Percentiles rank a stretch among this genome's conserved stretches.
Evolutionary conservation across 2,113 vertebrate species (phyloP).

Genomic region (Pampusana beccarii): DNA sequence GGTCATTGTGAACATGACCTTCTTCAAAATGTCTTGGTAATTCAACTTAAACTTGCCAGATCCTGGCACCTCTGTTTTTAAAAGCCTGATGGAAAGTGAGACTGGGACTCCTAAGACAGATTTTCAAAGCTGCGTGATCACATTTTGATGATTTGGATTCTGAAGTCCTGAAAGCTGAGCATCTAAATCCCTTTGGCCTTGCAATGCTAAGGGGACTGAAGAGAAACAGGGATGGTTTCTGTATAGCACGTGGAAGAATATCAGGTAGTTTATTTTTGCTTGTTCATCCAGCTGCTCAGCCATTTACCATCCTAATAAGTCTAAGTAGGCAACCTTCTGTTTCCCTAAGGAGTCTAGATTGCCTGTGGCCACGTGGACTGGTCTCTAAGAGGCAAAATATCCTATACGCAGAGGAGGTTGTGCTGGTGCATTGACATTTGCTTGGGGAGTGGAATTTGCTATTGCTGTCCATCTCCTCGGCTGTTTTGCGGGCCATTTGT

Average conservation of each 20-base stretch:
- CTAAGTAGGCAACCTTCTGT: constrained; percentile 67
- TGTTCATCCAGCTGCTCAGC: constrained; percentile 61
- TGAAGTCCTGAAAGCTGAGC: not conserved
- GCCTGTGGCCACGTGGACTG: constrained; percentile 6
- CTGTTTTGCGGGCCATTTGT: not conserved
- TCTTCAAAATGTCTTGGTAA: not conserved
- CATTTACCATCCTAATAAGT: constrained; percentile 59
- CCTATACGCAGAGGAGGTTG: not conserved
- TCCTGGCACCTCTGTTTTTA: not conserved
- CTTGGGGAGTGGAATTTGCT: not conserved
- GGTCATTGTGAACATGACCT: not conserved
- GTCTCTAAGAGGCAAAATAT: constrained; percentile 36
- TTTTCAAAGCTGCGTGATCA: constrained; percentile 1
- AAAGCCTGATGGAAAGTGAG: not conserved
- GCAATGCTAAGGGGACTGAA: constrained; percentile 8
- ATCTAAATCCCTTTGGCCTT: constrained; percentile 27
- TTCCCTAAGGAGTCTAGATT: constrained; percentile 59
- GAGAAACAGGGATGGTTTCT: constrained; percentile 1
- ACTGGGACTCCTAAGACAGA: not conserved
- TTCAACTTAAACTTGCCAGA: not conserved
- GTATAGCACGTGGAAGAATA: constrained; percentile 43
- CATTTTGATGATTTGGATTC: not conserved
- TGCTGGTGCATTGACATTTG: not conserved
- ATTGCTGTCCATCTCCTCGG: not conserved
- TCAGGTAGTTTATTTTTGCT: constrained; percentile 60